Evolutionary conservation across 1,140 invertebrate genomes (phyloP), one percentile per base, ranked within the genome.

Genomic region (Berghia stephanieae): DNA sequence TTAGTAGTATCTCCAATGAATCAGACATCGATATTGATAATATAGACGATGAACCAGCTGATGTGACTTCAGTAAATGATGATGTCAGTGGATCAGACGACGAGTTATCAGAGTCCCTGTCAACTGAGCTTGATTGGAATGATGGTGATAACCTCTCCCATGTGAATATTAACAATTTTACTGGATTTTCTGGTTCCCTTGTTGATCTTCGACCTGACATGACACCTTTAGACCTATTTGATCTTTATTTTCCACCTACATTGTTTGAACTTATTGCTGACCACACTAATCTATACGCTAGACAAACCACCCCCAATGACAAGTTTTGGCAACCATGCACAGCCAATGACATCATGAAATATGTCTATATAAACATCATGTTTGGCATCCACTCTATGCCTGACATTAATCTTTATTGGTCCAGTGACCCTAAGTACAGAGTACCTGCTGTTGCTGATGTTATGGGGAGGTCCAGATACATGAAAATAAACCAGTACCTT

Each of bases 401-500:
- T 21, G n/a, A 42, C 5, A 4, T 46, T 18, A 40, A 73, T 16
- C 55, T 78, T 24, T 79, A 77, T 38, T 81, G 78, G 82, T 78
- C 77, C 1, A 34, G 68, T 21, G 69, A 82, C 66, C 34, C 44
- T 4, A 70, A 71, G 8, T 57, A 74, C 31, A 75, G 77, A 8
- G 78, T 78, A 21, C 31, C 66, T 38, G 78, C 75, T 13, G 40
- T 81, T 18, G 72, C 78, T 67, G 43, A 79, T n/a, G 52, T 73
- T 0, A 80, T 80, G 78, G 72, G 75, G 3, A 43, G 67, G 2
- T 60, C 57, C 44, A 63, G 74, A 27, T 82, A 73, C 66, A 44
- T 81, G 43, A 82, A 82, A 67, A 70, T 82, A 21, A 75, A 36
- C 0, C 76, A 84, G 70, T 82, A 81, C 70, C 80, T 83, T 44